phyloP scores from a whole-genome alignment of 2,797 vertebrate genomes.

The Melanotaenia boesemani region DNA sequence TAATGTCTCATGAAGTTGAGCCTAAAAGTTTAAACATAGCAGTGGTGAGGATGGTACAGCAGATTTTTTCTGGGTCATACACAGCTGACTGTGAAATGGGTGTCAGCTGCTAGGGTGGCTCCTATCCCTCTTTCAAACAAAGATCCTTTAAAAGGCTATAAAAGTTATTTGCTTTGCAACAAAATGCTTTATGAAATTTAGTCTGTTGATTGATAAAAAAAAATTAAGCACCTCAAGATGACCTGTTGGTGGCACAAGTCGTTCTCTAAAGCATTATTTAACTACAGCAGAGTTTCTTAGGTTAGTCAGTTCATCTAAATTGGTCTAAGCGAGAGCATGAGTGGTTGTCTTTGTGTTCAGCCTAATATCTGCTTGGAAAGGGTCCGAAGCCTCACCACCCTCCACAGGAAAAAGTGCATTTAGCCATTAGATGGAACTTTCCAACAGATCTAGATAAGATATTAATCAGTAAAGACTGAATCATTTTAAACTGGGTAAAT shows the following conservation, averaged over 20 bases:
- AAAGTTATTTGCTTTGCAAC: background rate
- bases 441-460: background rate
- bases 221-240: background rate
- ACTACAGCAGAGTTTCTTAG: background rate
- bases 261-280: background rate
- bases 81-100: conserved; percentile 3
- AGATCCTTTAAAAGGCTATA: background rate
- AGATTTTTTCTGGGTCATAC: background rate
- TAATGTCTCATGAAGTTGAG: background rate
- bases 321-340: background rate
- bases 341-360: background rate
- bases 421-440: background rate
- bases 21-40: background rate
- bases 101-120: background rate
- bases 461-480: background rate
- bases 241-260: background rate
- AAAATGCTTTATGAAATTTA: background rate
- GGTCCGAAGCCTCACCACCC: background rate
- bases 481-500: background rate
- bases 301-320: background rate
- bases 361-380: background rate
- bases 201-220: background rate
- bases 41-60: background rate
- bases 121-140: background rate
- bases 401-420: background rate